Evolutionary conservation across 2,888 invertebrate genomes (phyloP), one percentile per base, ranked within the genome.

Genomic region (Drosophila quinaria): DNA sequence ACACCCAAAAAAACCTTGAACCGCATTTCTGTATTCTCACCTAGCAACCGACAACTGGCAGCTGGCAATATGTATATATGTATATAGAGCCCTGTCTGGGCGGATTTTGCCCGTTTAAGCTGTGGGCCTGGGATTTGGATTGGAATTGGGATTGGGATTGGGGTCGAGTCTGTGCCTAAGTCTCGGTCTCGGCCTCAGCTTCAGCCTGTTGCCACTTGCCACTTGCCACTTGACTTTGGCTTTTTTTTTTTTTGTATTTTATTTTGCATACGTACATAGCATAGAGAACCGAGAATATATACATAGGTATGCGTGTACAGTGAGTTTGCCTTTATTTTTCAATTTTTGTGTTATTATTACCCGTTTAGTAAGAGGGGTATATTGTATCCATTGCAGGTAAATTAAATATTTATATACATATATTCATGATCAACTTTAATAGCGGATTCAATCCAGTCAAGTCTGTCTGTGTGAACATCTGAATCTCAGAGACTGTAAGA

Each of bases 1-100:
- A 64, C 70, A 39, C 37, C 25, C 25, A 25, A 54, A 15, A 78
- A 79, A 80, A 74, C 80, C 79, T 80, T 80, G 80, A 80, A 71
- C 74, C 71, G 69, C 62, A 58, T 72, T 67, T 50, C 70, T 61
- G 63, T 56, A 51, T 65, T 75, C 65, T 66, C 73, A 63, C 78
- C 66, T 77, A 58, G 49, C 66, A 62, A 71, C 71, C 29, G 63
- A 11, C 63, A 39, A 42, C 17, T n/a, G 46, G 33, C 62, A 54
- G 54, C 60, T 9, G 58, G 37, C 58, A 39, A 3, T 19, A 17
- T 19, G 4, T 22, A 6, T n/a, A 8, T 22, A 8, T 25, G 3
- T 44, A 25, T 54, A 5, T 51, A 13, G 31, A 29, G 41, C 25
- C 15, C 10, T 13, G 47, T 29, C 39, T 59, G 42, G 41, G 31